Evolutionary conservation across 1,140 invertebrate genomes (phyloP).

Genomic region (Anthonomus grandis): DNA sequence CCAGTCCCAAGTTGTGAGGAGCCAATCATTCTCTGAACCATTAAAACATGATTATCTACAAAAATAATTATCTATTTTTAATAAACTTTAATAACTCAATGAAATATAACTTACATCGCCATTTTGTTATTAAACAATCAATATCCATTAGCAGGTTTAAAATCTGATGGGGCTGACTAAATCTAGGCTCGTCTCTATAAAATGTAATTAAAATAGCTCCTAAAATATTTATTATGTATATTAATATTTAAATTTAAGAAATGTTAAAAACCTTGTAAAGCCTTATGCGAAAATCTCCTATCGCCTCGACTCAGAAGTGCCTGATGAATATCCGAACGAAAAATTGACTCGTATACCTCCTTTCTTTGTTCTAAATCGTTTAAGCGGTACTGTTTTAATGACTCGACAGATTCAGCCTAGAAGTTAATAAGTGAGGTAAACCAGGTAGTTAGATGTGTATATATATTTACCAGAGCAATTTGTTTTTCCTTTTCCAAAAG

Average conservation of each 20-base stretch:
- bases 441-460: background rate
- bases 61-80: background rate
- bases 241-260: background rate
- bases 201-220: slow-evolving; percentile 87
- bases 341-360: slow-evolving; percentile 86
- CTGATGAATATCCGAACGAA: slow-evolving; percentile 78
- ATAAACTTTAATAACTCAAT: background rate
- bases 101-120: slow-evolving; percentile 82
- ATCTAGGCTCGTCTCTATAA: slow-evolving; percentile 93
- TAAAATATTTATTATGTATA: slow-evolving; percentile 7
- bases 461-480: slow-evolving; percentile 54
- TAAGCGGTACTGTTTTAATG: slow-evolving; percentile 58
- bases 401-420: slow-evolving; percentile 60
- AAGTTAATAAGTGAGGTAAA: slow-evolving; percentile 19
- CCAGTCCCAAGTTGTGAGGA: slow-evolving; percentile 95
- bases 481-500: slow-evolving; percentile 69
- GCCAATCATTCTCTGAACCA: slow-evolving; percentile 99
- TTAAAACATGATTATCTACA: slow-evolving; percentile 94
- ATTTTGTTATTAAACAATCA: slow-evolving; percentile 97
- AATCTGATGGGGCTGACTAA: slow-evolving; percentile 95
- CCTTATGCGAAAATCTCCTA: slow-evolving; percentile 81
- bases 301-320: slow-evolving; percentile 79
- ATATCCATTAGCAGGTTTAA: slow-evolving; percentile 94
- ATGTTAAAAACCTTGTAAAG: slow-evolving; percentile 70
- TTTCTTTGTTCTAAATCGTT: slow-evolving; percentile 72